Percentiles rank a stretch among this genome's conserved stretches.
phyloP scores from a whole-genome alignment of 2,113 vertebrate species.

The Petromus typicus region DNA sequence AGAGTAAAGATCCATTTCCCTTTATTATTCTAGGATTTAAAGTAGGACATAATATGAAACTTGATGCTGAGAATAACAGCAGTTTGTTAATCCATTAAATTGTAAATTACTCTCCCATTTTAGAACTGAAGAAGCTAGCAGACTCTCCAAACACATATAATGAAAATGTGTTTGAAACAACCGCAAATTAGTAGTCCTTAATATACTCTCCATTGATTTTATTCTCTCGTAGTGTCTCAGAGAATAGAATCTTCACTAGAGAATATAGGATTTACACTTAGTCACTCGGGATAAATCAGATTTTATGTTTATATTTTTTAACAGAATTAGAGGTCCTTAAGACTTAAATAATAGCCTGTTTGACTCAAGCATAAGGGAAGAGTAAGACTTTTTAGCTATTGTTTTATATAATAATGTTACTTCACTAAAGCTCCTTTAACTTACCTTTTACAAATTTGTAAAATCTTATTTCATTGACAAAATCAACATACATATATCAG shows the following conservation, averaged over 20 bases:
- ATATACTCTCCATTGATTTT: not conserved
- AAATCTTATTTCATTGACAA: not conserved
- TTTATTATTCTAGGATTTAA: conserved; percentile 21
- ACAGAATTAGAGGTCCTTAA: not conserved
- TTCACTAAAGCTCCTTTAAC: not conserved
- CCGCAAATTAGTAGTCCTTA: conserved; percentile 14
- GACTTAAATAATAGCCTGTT: not conserved
- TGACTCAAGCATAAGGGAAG: not conserved
- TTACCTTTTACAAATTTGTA: conserved; percentile 2
- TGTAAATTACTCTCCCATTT: not conserved
- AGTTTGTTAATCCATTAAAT: conserved; percentile 26
- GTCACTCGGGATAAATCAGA: not conserved
- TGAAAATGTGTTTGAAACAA: not conserved
- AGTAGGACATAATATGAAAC: not conserved
- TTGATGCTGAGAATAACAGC: not conserved
- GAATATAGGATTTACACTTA: conserved; percentile 13
- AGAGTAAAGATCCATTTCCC: not conserved
- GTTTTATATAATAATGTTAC: not conserved
- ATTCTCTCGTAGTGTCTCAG: not conserved
- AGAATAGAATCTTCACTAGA: conserved; percentile 4
- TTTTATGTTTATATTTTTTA: conserved; percentile 16
- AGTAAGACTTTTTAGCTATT: not conserved
- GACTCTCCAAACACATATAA: not conserved
- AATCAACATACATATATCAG: not conserved
- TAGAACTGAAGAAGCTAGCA: not conserved